A percentile compares a stretch with the other conserved stretches of the same genome.
These are phyloP conservation scores for Drosophila paulistorum DNA, from an alignment of 1,140 invertebrate genomes.

Conservation along the genomic window DNA sequence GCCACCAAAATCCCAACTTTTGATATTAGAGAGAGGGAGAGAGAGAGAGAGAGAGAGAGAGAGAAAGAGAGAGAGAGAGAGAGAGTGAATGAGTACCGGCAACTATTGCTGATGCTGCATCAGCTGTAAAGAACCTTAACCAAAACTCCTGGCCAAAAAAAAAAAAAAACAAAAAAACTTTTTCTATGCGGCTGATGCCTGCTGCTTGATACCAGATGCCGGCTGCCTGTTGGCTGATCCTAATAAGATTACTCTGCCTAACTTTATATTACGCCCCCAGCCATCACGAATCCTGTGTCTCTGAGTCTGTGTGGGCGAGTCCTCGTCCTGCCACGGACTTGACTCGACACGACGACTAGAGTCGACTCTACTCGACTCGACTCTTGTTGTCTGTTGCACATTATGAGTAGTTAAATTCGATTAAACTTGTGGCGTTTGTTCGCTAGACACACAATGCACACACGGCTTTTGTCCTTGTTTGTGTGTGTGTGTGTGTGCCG, in stretches of 20 bases:
- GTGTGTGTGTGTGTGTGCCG: not conserved
- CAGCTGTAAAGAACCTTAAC: conserved; percentile 49
- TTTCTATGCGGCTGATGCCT: conserved; percentile 21
- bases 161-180: not conserved
- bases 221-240: conserved; percentile 61
- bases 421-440: conserved; percentile 77
- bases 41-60: conserved; percentile 24
- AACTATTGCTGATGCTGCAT: conserved; percentile 32
- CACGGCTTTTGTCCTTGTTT: conserved; percentile 28
- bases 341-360: not conserved
- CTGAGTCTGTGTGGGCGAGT: conserved; percentile 15
- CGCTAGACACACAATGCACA: conserved; percentile 27
- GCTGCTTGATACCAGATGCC: conserved; percentile 7
- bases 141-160: not conserved
- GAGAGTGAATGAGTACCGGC: not conserved
- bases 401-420: conserved; percentile 82
- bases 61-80: conserved; percentile 30
- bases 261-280: conserved; percentile 61
- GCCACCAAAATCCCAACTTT: not conserved
- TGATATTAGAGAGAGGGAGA: conserved; percentile 15
- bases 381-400: conserved; percentile 74
- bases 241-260: conserved; percentile 79
- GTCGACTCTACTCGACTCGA: not conserved
- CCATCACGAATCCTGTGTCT: conserved; percentile 10
- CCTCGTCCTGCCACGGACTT: not conserved